These are phyloP conservation scores for Panurus biarmicus DNA, from an alignment of 2,113 vertebrate species.

Conservation along the genomic window DNA sequence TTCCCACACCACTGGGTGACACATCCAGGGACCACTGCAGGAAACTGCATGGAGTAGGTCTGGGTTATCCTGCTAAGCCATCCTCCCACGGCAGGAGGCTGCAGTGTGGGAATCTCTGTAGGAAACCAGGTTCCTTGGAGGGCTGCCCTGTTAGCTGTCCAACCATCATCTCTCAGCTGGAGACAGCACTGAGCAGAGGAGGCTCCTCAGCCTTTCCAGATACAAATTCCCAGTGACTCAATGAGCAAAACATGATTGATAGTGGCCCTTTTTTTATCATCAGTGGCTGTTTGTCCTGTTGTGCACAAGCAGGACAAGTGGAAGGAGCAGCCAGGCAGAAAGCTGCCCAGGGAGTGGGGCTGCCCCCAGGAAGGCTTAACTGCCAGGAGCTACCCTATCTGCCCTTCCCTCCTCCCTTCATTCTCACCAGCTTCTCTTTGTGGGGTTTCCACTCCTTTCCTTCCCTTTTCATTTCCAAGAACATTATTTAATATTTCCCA, in stretches of 20 bases:
- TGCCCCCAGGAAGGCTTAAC: background rate
- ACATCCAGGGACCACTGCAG: background rate
- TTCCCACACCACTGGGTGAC: background rate
- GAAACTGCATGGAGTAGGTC: background rate
- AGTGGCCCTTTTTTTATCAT: too few relatives aligned
- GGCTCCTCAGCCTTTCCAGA: background rate
- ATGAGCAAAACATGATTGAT: background rate
- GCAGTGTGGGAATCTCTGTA: accelerated
- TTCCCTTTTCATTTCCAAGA: background rate
- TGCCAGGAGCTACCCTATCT: background rate
- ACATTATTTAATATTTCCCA: background rate
- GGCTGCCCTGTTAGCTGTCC: background rate
- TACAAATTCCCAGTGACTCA: background rate
- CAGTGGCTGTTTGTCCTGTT: background rate
- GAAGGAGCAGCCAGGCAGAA: background rate
- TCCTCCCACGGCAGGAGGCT: background rate
- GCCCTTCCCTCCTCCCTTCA: background rate
- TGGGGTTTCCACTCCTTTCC: background rate
- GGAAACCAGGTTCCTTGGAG: background rate
- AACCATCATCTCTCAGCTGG: accelerated
- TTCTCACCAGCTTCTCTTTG: background rate
- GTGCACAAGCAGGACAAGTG: background rate
- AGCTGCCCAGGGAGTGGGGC: background rate
- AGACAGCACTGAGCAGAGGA: accelerated
- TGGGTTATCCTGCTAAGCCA: background rate